Base-by-base conservation (phyloP, 2,113 vertebrate genomes). In the Lanius ludovicianus region DNA sequence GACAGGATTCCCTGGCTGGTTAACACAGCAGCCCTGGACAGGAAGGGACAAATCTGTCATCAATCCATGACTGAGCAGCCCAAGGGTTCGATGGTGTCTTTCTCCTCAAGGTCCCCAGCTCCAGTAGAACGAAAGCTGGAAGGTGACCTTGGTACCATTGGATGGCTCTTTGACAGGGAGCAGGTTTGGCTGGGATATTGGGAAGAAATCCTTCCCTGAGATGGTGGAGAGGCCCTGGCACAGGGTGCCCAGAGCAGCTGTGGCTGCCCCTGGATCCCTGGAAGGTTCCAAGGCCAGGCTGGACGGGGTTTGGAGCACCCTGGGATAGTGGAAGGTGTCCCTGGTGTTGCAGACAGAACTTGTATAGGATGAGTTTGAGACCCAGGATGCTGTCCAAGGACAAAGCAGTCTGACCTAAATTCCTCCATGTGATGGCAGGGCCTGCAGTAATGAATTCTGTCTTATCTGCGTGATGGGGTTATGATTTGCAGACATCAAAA, bases 401-500 rank as follows among this genome's bases (percentile, higher is more conserved):
- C 96, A 96, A 90, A 96, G 42, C 65, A 44, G 80, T 49, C 82
- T 97, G 90, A 97, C 89, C 95, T 88, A 85, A 95, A 95, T 96
- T 89, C 53, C 90, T 87, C 94, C 41, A 1, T 3, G 68, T 52
- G 76, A 71, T 33, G 90, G 68, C 71, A 89, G 81, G 52, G 67
- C 70, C 69, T 77, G 70, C 57, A 53, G 85, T 82, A 95, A 96
- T 97, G 87, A 96, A 91, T 97, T 88, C 96, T 93, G 80, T 93
- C 95, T 96, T 88, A 95, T 96, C 94, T 96, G 70, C 2, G 47
- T 35, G 89, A 94, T 87, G 84, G 49, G 65, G 50, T 55, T 85
- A 76, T 97, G 91, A 96, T 96, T 96, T 96, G 81, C 86, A 96
- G 95, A 84, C 92, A 90, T 97, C 95, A 92, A 94, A 93, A 95